Conservation (phyloP, 2,888 invertebrate species). For the Cremastobaeus sp. region DNA sequence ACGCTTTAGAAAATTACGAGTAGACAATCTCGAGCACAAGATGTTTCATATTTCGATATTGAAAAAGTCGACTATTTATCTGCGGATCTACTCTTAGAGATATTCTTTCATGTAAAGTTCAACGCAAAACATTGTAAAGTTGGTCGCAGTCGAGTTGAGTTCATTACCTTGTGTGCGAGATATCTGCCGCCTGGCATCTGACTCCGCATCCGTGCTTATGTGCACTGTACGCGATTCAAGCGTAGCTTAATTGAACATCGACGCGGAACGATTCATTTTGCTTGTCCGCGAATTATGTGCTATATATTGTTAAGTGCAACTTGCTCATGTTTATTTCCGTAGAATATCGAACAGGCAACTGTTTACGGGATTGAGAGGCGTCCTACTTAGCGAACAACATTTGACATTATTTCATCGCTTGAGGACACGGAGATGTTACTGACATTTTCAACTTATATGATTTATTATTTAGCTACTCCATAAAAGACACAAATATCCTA, state of each 20-base stretch:
- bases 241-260: slow-evolving; percentile 46
- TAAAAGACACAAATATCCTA: too few relatives aligned
- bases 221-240: slow-evolving; percentile 25
- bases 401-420: background rate
- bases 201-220: slow-evolving; percentile 39
- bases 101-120: slow-evolving; percentile 43
- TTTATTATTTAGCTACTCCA: too few relatives aligned
- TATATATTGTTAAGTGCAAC: background rate
- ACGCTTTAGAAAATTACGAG: slow-evolving; percentile 16
- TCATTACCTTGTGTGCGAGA: slow-evolving; percentile 52
- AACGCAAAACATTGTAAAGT: slow-evolving; percentile 45
- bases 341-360: too few relatives aligned
- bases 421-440: too few relatives aligned
- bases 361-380: too few relatives aligned
- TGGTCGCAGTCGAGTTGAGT: slow-evolving; percentile 37
- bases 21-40: slow-evolving; percentile 8
- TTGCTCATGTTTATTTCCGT: slow-evolving; percentile 12
- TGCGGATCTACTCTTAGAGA: slow-evolving; percentile 27
- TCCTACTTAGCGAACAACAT: background rate
- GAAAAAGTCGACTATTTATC: slow-evolving; percentile 28
- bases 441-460: too few relatives aligned
- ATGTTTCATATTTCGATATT: slow-evolving; percentile 40
- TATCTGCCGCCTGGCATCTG: slow-evolving; percentile 58
- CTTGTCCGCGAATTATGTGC: slow-evolving; percentile 27
- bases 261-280: slow-evolving; percentile 46